phyloP scores from a whole-genome alignment of 30 jellyfish, hydroid and myxozoan species.

The Turritopsis rubra region DNA sequence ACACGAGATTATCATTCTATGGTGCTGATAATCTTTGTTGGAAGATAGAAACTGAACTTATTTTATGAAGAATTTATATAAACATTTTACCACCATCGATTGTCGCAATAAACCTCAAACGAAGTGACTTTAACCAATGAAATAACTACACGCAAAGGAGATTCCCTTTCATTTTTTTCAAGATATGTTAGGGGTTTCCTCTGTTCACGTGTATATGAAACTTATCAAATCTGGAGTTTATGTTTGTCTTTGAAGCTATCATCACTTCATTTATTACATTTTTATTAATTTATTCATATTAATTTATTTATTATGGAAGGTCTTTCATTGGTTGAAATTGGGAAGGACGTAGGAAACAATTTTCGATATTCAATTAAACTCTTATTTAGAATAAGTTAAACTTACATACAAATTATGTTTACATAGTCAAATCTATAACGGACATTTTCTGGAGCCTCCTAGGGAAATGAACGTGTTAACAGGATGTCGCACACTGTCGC shows the following conservation, averaged over 20 bases:
- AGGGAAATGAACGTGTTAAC: neutral
- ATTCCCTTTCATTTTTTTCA: neutral
- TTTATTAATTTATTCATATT: too few species aligned
- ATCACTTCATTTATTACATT: neutral
- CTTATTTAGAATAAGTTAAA: neutral
- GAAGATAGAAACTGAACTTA: neutral
- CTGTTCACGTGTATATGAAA: neutral
- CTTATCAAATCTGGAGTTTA: neutral
- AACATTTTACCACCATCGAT: too few species aligned
- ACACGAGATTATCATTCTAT: neutral
- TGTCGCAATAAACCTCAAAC: neutral
- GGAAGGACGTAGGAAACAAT: neutral
- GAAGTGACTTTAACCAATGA: conserved; percentile 9
- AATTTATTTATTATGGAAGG: too few species aligned
- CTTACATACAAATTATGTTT: neutral
- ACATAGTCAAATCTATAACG: neutral
- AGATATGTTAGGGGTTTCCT: neutral
- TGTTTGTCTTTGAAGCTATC: too few species aligned
- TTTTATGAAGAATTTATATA: neutral
- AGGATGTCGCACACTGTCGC: neutral
- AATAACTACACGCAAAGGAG: conserved; percentile 16
- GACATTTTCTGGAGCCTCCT: neutral
- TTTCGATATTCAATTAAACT: neutral
- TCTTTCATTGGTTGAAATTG: neutral
- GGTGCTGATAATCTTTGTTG: neutral